These are phyloP conservation scores for Orientallactaga sibirica DNA, from an alignment of 2,797 vertebrate genomes.

Conservation along the genomic window DNA sequence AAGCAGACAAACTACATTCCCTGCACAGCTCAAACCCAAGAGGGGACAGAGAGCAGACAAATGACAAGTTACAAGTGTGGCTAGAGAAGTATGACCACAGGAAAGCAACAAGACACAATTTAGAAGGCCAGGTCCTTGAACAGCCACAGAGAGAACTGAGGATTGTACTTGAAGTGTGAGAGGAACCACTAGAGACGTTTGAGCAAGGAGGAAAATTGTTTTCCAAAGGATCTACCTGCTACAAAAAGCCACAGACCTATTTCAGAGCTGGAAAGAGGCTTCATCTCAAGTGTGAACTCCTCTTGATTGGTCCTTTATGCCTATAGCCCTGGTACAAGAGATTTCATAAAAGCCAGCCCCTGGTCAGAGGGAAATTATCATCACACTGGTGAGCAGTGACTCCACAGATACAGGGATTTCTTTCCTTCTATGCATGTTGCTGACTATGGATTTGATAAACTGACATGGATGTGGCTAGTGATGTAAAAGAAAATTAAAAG, in stretches of 20 bases:
- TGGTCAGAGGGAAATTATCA: neutral
- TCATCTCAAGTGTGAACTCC: neutral
- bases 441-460: neutral
- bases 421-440: neutral
- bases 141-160: neutral
- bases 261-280: slow-evolving; percentile 5
- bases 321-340: neutral
- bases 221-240: slow-evolving; percentile 22
- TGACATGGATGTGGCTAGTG: neutral
- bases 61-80: neutral
- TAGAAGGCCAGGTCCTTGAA: neutral
- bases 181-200: neutral
- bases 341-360: neutral
- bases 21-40: neutral
- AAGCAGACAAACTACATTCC: neutral
- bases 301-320: neutral
- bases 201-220: neutral
- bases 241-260: neutral
- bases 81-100: neutral
- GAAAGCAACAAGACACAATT: neutral
- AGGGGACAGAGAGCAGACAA: neutral
- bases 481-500: slow-evolving; percentile 15
- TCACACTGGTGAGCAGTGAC: neutral
- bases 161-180: neutral
- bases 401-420: neutral